phyloP scores from a whole-genome alignment of 1,140 invertebrate genomes.

The Ooceraea biroi region DNA sequence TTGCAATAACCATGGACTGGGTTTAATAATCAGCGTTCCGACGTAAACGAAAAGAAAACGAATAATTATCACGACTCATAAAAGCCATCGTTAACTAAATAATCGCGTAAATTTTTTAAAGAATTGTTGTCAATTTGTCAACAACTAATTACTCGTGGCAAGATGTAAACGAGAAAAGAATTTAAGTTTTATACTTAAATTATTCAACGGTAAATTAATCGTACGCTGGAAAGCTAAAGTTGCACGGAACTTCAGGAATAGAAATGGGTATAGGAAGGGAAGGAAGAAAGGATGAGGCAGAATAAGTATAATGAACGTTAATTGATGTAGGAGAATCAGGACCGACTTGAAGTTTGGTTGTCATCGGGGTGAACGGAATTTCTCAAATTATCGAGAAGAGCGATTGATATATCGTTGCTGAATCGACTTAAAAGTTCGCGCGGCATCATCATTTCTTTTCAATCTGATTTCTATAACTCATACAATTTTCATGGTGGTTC shows the following conservation, averaged over 20 bases:
- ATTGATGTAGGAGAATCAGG: slow-evolving; percentile 44
- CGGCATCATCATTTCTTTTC: too few relatives aligned
- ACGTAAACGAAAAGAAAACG: neutral
- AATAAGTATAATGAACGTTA: slow-evolving; percentile 29
- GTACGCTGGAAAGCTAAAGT: slow-evolving; percentile 11
- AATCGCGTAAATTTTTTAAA: neutral
- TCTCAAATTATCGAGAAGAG: neutral
- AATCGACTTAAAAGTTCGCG: too few relatives aligned
- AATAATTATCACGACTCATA: neutral
- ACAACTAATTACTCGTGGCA: slow-evolving; percentile 17
- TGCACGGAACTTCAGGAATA: slow-evolving; percentile 3
- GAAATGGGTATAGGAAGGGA: neutral
- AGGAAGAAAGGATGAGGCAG: too few relatives aligned
- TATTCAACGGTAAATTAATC: slow-evolving; percentile 48
- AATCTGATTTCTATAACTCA: neutral
- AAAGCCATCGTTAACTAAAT: slow-evolving; percentile 6
- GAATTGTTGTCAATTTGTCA: neutral
- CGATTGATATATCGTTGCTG: too few relatives aligned
- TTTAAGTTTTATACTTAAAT: slow-evolving; percentile 42
- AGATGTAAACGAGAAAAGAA: slow-evolving; percentile 11
- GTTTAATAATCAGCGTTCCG: neutral
- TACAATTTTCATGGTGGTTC: neutral
- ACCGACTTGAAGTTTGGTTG: neutral
- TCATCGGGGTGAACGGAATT: slow-evolving; percentile 7
- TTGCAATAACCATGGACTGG: neutral